Evolutionary conservation across 1,140 invertebrate genomes (phyloP), one percentile per base, ranked within the genome.

Genomic region (Tetramorium alpestre): DNA sequence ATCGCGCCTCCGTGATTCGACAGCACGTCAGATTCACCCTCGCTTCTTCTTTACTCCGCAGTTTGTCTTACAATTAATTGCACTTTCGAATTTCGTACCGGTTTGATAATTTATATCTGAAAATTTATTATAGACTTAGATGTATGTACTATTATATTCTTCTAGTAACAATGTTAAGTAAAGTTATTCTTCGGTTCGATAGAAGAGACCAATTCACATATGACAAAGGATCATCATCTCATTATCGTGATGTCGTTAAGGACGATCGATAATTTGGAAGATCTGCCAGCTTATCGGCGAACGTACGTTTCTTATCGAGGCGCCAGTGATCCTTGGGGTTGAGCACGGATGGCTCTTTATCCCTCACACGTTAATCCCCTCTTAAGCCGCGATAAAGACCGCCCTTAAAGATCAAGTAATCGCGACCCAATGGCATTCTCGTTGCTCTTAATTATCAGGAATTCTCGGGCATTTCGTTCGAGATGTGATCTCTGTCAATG

Each of bases 351-450:
- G 90, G 93, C 88, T 93, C 81, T 93, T 92, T 93, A 93, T 94
- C 92, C 93, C 92, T 95, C 93, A 92, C 89, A 22, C 73, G 87
- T 91, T 95, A 95, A 95, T 95, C 91, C 91, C 72, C 90, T 91
- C 91, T 93, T 94, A 93, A 93, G 90, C 85, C 75, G 86, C 86
- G 93, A 93, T 93, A 93, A 94, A 93, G 91, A 87, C 78, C 88
- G 85, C 89, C 92, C 93, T 89, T 88, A 69, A 88, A 51, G 87
- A 85, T 90, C 81, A 88, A 78, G 78, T 67, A 81, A 62, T 69
- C 87, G 49, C 28, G 47, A 65, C 25, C 13, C 86, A 49, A 76
- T 64, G 51, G 33, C 51, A 22, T 58, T 3, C 44, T 49, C 51
- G 47, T 51, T 44, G 80, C 86, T 65, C 86, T 88, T 88, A 90